Percentiles rank a stretch among this genome's conserved stretches.
Evolutionary conservation across 2,888 invertebrate species (phyloP).

Genomic region (Stratiomys singularior): DNA sequence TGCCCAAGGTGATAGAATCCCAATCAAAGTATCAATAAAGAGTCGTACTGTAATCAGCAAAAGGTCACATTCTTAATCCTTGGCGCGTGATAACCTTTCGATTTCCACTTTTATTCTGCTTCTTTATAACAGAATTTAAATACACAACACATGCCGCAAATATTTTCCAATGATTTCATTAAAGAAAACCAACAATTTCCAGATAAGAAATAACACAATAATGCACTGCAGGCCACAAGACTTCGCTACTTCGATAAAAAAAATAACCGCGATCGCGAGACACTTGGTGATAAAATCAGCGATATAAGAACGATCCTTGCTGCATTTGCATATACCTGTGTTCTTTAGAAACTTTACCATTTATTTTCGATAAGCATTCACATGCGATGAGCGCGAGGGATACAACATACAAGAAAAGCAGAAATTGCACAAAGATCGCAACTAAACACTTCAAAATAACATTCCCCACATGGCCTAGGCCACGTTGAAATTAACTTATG

Average conservation of each 20-base stretch:
- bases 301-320: conserved; percentile 28
- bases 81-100: conserved; percentile 20
- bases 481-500: neutral
- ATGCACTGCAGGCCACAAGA: conserved; percentile 16
- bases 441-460: conserved; percentile 27
- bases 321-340: conserved; percentile 22
- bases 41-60: neutral
- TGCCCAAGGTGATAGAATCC: neutral
- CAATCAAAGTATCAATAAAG: neutral
- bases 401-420: neutral
- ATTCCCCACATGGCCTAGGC: conserved; percentile 22
- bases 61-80: conserved; percentile 15
- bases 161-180: neutral
- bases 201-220: neutral
- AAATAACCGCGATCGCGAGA: conserved; percentile 31
- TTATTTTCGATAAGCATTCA: conserved; percentile 39
- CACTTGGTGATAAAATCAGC: conserved; percentile 16
- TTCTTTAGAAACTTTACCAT: conserved; percentile 33
- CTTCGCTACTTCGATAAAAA: conserved; percentile 27
- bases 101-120: neutral
- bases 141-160: neutral
- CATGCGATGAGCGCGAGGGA: neutral
- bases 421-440: conserved; percentile 20
- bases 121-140: neutral
- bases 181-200: neutral